These are phyloP conservation scores for Paramacrobiotus metropolitanus DNA, from an alignment of 1,140 invertebrate species.

Conservation along the genomic window DNA sequence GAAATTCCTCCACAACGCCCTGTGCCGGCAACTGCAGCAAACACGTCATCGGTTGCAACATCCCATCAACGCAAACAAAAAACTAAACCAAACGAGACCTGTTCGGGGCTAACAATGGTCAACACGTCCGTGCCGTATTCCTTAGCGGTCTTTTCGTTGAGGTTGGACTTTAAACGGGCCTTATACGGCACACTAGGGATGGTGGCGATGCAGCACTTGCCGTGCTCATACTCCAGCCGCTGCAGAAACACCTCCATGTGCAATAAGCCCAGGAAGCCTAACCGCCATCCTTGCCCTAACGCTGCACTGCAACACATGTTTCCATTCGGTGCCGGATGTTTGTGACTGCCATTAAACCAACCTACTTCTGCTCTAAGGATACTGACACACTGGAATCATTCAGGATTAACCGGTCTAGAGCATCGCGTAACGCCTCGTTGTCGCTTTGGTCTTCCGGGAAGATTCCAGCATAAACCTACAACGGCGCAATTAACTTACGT, in stretches of 20 bases:
- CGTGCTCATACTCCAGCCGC: slow-evolving; percentile 73
- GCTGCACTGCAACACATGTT: slow-evolving; percentile 39
- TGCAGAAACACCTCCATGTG: slow-evolving; percentile 92
- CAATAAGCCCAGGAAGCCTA: slow-evolving; percentile 76
- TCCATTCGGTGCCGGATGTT: slow-evolving; percentile 10
- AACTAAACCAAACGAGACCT: no score
- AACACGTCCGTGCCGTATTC: slow-evolving; percentile 40
- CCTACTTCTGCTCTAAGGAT: slow-evolving; percentile 48
- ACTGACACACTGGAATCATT: slow-evolving; percentile 78
- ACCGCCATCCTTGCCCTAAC: slow-evolving; percentile 70
- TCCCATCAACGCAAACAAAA: slow-evolving; percentile 13
- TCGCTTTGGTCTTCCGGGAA: slow-evolving; percentile 76
- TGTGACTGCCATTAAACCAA: slow-evolving; percentile 13
- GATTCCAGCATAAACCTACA: slow-evolving; percentile 58
- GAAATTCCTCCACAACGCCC: slow-evolving; percentile 40
- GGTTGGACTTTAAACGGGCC: slow-evolving; percentile 29
- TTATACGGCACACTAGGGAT: slow-evolving; percentile 84
- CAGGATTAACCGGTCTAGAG: slow-evolving; percentile 68
- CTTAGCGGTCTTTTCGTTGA: slow-evolving; percentile 37
- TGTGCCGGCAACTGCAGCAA: slow-evolving; percentile 37
- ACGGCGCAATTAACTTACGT: neutral
- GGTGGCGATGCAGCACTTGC: slow-evolving; percentile 63
- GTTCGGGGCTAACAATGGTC: slow-evolving; percentile 54
- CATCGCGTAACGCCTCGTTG: slow-evolving; percentile 39
- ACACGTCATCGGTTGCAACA: slow-evolving; percentile 11